Percentiles rank a stretch among this genome's conserved stretches.
Evolutionary conservation across 2,113 vertebrate genomes (phyloP).

Genomic region (Ailuropoda melanoleuca): DNA sequence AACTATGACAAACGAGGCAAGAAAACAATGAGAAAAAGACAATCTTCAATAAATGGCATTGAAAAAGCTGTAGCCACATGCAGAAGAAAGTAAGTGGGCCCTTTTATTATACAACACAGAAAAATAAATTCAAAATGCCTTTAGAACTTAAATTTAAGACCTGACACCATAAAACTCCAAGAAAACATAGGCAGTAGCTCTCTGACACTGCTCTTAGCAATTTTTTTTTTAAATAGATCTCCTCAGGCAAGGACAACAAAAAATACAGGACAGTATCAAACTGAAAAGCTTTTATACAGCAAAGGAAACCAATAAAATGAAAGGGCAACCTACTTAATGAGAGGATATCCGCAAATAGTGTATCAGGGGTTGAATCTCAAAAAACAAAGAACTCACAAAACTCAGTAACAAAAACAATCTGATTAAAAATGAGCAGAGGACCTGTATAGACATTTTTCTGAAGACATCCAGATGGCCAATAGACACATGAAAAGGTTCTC

Average conservation of each 20-base stretch:
- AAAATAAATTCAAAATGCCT: not conserved
- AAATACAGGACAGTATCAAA: not conserved
- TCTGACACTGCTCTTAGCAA: not conserved
- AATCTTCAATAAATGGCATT: not conserved
- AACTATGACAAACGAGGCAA: not conserved
- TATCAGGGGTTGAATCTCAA: not conserved
- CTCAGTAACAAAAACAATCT: not conserved
- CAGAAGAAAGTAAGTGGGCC: not conserved
- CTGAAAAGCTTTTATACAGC: not conserved
- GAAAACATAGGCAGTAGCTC: not conserved
- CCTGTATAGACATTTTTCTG: not conserved
- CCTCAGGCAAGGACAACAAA: not conserved
- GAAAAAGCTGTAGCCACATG: not conserved
- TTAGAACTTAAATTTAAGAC: not conserved
- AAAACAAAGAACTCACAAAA: not conserved
- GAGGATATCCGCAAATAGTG: not conserved
- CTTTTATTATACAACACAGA: not conserved
- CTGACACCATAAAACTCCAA: not conserved
- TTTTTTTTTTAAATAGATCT: not conserved
- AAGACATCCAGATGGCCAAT: not conserved
- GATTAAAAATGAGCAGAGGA: not conserved
- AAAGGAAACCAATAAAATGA: not conserved
- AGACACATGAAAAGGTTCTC: not conserved
- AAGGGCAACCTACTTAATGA: not conserved
- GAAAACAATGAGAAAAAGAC: not conserved